These are phyloP conservation scores for Lycorma delicatula DNA, from an alignment of 1,140 invertebrate genomes.

Conservation along the genomic window DNA sequence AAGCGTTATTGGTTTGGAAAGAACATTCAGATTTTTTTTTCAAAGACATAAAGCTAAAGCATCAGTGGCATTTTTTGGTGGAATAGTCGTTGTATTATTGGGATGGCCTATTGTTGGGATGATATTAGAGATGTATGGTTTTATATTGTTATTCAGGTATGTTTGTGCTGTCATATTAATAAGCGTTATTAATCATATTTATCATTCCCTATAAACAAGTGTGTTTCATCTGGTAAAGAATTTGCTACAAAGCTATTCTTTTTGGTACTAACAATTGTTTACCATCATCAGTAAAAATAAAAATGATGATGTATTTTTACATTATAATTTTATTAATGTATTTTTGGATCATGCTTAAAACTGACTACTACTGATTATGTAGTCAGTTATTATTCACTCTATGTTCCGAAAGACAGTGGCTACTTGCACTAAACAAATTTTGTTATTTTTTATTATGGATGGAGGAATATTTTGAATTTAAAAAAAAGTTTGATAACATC, in stretches of 20 bases:
- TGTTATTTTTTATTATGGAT: too few relatives aligned
- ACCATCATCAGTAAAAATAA: too few relatives aligned
- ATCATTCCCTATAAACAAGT: not conserved
- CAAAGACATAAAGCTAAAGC: constrained; percentile 94
- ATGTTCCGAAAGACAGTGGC: too few relatives aligned
- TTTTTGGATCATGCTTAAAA: too few relatives aligned
- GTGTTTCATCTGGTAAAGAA: not conserved
- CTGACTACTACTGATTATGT: too few relatives aligned
- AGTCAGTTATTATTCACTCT: too few relatives aligned
- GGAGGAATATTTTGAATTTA: too few relatives aligned
- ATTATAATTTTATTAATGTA: not conserved
- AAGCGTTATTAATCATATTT: too few relatives aligned
- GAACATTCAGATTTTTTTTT: constrained; percentile 97
- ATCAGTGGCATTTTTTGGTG: constrained; percentile 86
- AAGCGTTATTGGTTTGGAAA: constrained; percentile 91
- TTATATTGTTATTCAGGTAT: constrained; percentile 69
- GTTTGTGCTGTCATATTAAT: too few relatives aligned
- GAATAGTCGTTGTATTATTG: constrained; percentile 87
- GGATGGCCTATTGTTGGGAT: constrained; percentile 96
- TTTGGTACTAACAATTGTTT: not conserved
- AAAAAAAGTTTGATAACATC: too few relatives aligned
- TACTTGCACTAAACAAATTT: too few relatives aligned
- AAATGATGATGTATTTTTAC: not conserved
- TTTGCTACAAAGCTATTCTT: not conserved
- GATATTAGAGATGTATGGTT: constrained; percentile 88